Percentiles rank a stretch among this genome's conserved stretches.
phyloP scores from a whole-genome alignment of 2,888 invertebrate species.

The Temnothorax unifasciatus region DNA sequence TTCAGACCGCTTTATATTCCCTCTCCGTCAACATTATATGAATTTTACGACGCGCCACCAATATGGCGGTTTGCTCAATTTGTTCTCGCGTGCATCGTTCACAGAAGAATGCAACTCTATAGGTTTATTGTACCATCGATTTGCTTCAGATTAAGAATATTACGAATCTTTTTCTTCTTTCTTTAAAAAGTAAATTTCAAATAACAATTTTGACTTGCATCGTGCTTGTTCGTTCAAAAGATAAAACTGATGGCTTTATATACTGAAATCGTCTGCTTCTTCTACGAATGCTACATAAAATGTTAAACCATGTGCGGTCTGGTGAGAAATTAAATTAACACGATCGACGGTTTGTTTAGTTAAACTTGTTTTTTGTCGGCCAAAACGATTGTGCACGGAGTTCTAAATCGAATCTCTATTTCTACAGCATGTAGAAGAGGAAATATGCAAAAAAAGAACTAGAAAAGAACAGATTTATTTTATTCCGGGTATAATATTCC shows the following conservation, averaged over 20 bases:
- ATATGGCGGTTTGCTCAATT: not conserved
- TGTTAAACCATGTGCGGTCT: conserved; percentile 74
- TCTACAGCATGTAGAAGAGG: conserved; percentile 20
- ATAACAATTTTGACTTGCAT: conserved; percentile 9
- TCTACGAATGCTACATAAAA: conserved; percentile 67
- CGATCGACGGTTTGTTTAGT: conserved; percentile 58
- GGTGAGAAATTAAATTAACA: conserved; percentile 75
- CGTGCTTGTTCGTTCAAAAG: not conserved
- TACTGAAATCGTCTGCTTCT: conserved; percentile 60
- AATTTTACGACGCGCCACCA: not conserved
- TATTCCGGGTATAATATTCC: conserved; percentile 28
- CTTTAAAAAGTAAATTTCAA: not conserved
- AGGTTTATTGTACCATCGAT: not conserved
- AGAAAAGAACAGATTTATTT: conserved; percentile 13
- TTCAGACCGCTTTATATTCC: not conserved
- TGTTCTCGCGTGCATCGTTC: not conserved
- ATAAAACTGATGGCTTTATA: conserved; percentile 61
- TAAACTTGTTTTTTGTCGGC: conserved; percentile 74
- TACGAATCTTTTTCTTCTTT: not conserved
- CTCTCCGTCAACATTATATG: not conserved
- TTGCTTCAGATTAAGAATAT: not conserved
- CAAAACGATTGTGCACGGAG: conserved; percentile 66
- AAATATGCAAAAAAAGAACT: conserved; percentile 11
- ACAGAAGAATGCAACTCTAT: not conserved
- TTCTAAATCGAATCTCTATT: conserved; percentile 70